A percentile compares a stretch with the other conserved stretches of the same genome.
These are phyloP conservation scores for Elephas maximus DNA, from an alignment of 2,113 vertebrate genomes.

Conservation along the genomic window DNA sequence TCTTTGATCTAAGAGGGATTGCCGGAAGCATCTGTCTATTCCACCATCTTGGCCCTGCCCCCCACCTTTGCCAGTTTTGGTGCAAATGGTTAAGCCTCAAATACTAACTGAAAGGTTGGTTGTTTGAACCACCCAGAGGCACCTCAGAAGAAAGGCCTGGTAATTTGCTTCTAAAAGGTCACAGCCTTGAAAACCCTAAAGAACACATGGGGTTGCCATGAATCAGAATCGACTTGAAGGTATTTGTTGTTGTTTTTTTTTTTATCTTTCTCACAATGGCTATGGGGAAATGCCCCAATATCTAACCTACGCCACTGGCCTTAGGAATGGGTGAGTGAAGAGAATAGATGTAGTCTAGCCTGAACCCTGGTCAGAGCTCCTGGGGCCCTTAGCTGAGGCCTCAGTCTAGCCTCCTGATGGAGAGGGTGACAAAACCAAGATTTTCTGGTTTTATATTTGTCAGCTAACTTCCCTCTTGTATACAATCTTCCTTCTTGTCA, in stretches of 20 bases:
- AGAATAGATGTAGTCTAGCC: neutral
- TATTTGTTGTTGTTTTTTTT: too few relatives aligned
- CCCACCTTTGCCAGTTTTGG: constrained; percentile 4
- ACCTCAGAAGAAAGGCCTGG: too few relatives aligned
- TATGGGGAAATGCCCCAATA: neutral
- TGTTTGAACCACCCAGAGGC: too few relatives aligned
- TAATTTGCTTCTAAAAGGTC: too few relatives aligned
- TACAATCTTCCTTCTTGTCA: constrained; percentile 1
- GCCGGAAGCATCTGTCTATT: too few relatives aligned
- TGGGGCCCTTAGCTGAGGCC: neutral
- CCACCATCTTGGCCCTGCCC: too few relatives aligned
- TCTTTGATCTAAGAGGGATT: too few relatives aligned
- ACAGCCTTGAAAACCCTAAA: too few relatives aligned
- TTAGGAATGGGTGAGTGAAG: neutral
- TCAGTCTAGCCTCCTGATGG: neutral
- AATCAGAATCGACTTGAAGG: too few relatives aligned
- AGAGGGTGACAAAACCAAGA: neutral
- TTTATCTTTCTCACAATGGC: neutral
- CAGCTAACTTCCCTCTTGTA: neutral
- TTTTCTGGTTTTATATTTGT: neutral
- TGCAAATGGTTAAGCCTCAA: too few relatives aligned
- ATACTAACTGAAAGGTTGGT: too few relatives aligned
- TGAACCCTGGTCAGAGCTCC: neutral
- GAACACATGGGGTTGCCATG: too few relatives aligned
- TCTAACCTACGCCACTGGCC: neutral